Percentiles rank a stretch among this genome's conserved stretches.
Conservation (phyloP, 2,888 invertebrate genomes). For the Tipula vernalis region DNA sequence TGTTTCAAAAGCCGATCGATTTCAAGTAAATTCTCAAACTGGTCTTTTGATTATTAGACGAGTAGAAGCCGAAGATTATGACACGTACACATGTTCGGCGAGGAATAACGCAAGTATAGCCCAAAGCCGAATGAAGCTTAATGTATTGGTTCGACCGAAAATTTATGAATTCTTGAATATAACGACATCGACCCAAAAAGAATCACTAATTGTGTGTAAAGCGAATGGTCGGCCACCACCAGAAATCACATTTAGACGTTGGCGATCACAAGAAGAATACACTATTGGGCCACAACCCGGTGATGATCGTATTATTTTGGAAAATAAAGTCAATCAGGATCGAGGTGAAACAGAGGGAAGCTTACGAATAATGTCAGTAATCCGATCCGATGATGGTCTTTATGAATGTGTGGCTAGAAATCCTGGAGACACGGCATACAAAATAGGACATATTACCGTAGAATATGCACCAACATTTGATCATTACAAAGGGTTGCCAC, state of each 20-base stretch:
- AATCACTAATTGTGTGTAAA: conserved; percentile 59
- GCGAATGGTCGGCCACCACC: conserved; percentile 74
- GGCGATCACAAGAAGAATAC: conserved; percentile 51
- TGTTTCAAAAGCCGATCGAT: conserved; percentile 49
- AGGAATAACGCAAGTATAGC: conserved; percentile 64
- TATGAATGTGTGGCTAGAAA: conserved; percentile 80
- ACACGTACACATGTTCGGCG: conserved; percentile 69
- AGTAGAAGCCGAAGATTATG: conserved; percentile 65
- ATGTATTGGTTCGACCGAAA: conserved; percentile 64
- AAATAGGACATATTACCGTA: conserved; percentile 71
- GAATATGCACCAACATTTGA: conserved; percentile 74
- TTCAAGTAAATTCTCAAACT: conserved; percentile 50
- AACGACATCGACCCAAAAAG: conserved; percentile 48
- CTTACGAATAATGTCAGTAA: conserved; percentile 51
- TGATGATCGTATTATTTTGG: conserved; percentile 55
- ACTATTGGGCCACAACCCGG: conserved; percentile 47
- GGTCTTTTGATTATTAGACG: conserved; percentile 62
- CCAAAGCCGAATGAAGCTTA: conserved; percentile 53
- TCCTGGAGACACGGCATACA: conserved; percentile 59
- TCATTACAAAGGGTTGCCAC: conserved; percentile 51
- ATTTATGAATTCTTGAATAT: conserved; percentile 65
- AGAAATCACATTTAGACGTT: conserved; percentile 63
- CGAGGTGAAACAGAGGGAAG: conserved; percentile 49
- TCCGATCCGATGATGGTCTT: conserved; percentile 69
- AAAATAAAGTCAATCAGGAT: conserved; percentile 40